Conservation (phyloP, 64 coral and sea anemone species). For the Stylophora pistillata region DNA sequence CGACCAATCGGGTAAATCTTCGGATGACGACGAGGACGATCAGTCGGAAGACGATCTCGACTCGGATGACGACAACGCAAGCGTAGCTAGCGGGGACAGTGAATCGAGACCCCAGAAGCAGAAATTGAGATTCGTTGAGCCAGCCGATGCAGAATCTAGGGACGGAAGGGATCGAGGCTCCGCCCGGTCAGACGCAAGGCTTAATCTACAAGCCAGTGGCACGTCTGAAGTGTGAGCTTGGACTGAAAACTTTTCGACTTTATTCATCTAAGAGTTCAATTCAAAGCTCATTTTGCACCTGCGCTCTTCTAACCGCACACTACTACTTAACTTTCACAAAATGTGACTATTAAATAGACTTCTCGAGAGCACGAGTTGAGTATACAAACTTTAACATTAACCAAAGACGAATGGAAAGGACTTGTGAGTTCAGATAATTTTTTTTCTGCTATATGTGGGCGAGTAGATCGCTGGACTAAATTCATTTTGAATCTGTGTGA, state of each 20-base stretch:
- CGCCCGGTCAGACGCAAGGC: neutral
- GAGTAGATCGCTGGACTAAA: too few relatives aligned
- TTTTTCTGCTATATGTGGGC: too few relatives aligned
- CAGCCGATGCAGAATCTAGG: neutral
- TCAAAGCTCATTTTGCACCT: neutral
- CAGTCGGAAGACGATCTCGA: conserved; percentile 28
- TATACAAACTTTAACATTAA: too few relatives aligned
- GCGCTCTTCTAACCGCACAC: too few relatives aligned
- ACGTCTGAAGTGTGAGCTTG: neutral
- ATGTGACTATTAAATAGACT: too few relatives aligned
- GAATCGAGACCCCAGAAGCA: neutral
- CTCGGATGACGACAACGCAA: conserved; percentile 40
- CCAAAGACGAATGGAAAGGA: too few relatives aligned
- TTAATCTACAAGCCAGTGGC: neutral
- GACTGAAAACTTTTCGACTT: neutral
- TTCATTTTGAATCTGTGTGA: too few relatives aligned
- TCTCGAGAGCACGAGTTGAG: too few relatives aligned
- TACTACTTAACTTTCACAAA: too few relatives aligned
- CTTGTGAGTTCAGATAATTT: too few relatives aligned
- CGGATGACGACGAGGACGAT: conserved; percentile 11
- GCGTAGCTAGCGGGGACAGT: conserved; percentile 19
- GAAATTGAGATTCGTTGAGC: neutral
- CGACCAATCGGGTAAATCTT: conserved; percentile 3
- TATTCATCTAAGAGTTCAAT: neutral
- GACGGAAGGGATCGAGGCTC: neutral